Conservation (phyloP, 1,140 invertebrate species). For the Drosophila pandora region DNA sequence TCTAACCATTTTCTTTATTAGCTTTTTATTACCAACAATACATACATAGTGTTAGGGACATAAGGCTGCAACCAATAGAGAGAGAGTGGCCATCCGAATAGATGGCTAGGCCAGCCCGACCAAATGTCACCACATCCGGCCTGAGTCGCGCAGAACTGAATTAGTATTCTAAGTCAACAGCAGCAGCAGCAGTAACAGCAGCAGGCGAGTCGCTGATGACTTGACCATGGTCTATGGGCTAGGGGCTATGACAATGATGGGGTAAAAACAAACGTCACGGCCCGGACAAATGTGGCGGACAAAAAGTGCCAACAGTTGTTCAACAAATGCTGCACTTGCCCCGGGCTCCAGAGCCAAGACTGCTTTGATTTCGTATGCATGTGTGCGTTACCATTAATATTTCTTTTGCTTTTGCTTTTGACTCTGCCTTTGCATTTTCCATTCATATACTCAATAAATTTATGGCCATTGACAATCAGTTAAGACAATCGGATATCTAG, state of each 20-base stretch:
- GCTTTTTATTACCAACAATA: slow-evolving; percentile 80
- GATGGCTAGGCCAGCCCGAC: slow-evolving; percentile 39
- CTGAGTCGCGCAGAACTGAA: slow-evolving; percentile 52
- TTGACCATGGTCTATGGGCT: slow-evolving; percentile 44
- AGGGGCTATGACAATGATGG: slow-evolving; percentile 11
- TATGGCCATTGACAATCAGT: slow-evolving; percentile 78
- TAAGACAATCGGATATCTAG: slow-evolving; percentile 80
- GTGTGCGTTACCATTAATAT: slow-evolving; percentile 73
- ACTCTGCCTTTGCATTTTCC: slow-evolving; percentile 22
- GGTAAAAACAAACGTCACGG: slow-evolving; percentile 13
- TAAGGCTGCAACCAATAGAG: slow-evolving; percentile 6
- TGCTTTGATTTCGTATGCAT: slow-evolving; percentile 71
- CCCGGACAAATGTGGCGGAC: slow-evolving; percentile 10
- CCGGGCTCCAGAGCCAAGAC: slow-evolving; percentile 22
- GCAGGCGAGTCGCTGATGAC: slow-evolving; percentile 40
- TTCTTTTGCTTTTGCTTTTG: slow-evolving; percentile 42
- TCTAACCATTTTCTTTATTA: slow-evolving; percentile 72
- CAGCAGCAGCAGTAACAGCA: slow-evolving; percentile 24
- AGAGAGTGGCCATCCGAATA: slow-evolving; percentile 5
- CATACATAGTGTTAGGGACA: slow-evolving; percentile 52
- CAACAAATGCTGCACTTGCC: slow-evolving; percentile 56
- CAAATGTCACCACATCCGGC: slow-evolving; percentile 81
- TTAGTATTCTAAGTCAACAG: slow-evolving; percentile 78
- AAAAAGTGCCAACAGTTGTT: slow-evolving; percentile 69
- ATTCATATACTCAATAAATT: slow-evolving; percentile 63